Percentiles rank a stretch among this genome's conserved stretches.
These are phyloP conservation scores for Strongylocentrotus purpuratus DNA, from an alignment of 35 echinoderm and acorn worm species.

Conservation along the genomic window DNA sequence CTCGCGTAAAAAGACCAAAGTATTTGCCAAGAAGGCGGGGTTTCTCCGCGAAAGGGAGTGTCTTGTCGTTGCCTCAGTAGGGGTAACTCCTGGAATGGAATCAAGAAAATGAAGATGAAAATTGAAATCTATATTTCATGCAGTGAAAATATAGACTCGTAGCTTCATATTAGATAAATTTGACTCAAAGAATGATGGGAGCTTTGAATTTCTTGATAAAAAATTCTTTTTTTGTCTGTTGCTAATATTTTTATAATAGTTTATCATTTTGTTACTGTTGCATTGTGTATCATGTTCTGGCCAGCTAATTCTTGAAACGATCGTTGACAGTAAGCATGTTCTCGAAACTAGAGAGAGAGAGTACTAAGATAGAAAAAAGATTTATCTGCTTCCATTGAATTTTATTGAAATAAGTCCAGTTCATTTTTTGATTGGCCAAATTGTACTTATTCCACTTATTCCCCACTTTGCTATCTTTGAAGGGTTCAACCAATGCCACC, in stretches of 20 bases:
- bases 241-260: not conserved
- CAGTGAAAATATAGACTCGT: not conserved
- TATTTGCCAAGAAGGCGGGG: not conserved
- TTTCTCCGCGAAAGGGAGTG: not conserved
- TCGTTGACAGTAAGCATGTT: too few relatives aligned
- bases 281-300: too few relatives aligned
- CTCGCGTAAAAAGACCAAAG: not conserved
- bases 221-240: too few relatives aligned
- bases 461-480: too few relatives aligned
- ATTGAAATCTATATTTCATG: not conserved
- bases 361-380: not conserved
- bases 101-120: slow-evolving; percentile 9
- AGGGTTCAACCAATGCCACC: not conserved
- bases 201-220: too few relatives aligned
- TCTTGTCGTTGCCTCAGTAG: not conserved
- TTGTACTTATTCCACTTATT: not conserved
- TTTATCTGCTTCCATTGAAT: not conserved
- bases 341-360: too few relatives aligned
- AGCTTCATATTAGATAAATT: too few relatives aligned
- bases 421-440: not conserved
- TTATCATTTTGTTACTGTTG: too few relatives aligned
- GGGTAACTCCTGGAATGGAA: not conserved
- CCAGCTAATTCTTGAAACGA: too few relatives aligned
- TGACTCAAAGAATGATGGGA: too few relatives aligned
- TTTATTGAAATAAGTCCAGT: too few relatives aligned